Conservation (phyloP, 2,113 vertebrate genomes). For the Passer montanus region DNA sequence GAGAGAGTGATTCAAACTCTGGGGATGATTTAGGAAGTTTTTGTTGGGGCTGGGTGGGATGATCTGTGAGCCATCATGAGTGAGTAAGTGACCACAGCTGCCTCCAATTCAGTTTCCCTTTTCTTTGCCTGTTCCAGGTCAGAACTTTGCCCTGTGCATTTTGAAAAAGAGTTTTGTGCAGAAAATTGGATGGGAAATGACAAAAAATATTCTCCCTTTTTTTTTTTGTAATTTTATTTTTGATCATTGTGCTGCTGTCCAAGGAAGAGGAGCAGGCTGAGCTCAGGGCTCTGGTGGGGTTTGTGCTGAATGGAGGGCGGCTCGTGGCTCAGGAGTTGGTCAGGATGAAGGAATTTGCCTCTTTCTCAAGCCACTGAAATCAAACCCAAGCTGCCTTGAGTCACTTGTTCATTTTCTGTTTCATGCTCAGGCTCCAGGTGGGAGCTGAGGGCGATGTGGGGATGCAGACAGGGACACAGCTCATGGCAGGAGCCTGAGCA, state of each 20-base stretch:
- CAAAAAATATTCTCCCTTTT: not conserved
- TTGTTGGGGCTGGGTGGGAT: not conserved
- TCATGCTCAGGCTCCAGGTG: not conserved
- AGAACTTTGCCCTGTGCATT: not conserved
- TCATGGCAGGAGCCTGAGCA: not conserved
- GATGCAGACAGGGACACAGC: rapidly evolving
- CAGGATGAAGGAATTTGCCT: not conserved
- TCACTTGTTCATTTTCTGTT: not conserved
- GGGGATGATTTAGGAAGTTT: not conserved
- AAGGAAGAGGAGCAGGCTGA: not conserved
- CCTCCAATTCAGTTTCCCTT: not conserved
- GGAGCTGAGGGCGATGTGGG: rapidly evolving
- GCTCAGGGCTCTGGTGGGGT: not conserved
- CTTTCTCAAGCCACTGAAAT: not conserved
- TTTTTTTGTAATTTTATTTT: not conserved
- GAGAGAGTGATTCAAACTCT: not conserved
- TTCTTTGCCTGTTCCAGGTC: not conserved
- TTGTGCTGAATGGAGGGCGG: not conserved
- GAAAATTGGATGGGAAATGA: not conserved
- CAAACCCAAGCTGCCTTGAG: not conserved
- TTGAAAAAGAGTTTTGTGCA: not conserved
- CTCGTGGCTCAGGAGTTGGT: not conserved
- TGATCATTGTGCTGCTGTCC: not conserved
- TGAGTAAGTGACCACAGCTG: not conserved
- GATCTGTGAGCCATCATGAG: not conserved